Conservation (phyloP, 2,888 invertebrate genomes). For the Ametastegia equiseti region DNA sequence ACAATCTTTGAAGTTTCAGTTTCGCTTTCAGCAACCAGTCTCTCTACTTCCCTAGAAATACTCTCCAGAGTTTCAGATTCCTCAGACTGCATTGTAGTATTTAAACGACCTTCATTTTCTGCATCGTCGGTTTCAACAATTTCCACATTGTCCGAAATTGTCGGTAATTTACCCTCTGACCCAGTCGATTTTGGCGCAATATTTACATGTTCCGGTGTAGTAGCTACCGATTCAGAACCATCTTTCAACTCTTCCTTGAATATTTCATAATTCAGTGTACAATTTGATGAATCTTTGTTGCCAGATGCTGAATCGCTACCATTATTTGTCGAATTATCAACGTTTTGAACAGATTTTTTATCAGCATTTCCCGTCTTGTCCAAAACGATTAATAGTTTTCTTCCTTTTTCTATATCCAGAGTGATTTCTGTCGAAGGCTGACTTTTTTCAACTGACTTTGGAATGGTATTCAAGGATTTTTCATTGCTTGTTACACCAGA, state of each 20-base stretch:
- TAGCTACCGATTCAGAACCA: not conserved
- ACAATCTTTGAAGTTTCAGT: not conserved
- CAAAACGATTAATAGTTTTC: not conserved
- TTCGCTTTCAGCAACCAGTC: conserved; percentile 62
- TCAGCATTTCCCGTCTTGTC: not conserved
- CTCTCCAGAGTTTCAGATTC: conserved; percentile 71
- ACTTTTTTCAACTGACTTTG: conserved; percentile 10
- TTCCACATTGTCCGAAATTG: not conserved
- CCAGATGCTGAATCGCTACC: not conserved
- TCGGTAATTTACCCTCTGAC: not conserved
- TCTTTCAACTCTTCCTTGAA: conserved; percentile 25
- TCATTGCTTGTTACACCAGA: conserved; percentile 3
- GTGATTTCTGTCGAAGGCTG: not conserved
- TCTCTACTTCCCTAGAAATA: conserved; percentile 69
- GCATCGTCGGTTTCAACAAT: not conserved
- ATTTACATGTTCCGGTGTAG: not conserved
- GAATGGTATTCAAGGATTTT: not conserved
- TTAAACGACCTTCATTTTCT: conserved; percentile 16
- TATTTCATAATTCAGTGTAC: conserved; percentile 29
- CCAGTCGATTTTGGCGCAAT: not conserved
- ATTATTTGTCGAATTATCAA: not conserved
- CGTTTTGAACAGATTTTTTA: not conserved
- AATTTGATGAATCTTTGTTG: not conserved
- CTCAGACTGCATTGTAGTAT: conserved; percentile 52
- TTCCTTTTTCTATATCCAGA: not conserved